phyloP scores from a whole-genome alignment of 2,797 vertebrate genomes.

The Enoplosus armatus region DNA sequence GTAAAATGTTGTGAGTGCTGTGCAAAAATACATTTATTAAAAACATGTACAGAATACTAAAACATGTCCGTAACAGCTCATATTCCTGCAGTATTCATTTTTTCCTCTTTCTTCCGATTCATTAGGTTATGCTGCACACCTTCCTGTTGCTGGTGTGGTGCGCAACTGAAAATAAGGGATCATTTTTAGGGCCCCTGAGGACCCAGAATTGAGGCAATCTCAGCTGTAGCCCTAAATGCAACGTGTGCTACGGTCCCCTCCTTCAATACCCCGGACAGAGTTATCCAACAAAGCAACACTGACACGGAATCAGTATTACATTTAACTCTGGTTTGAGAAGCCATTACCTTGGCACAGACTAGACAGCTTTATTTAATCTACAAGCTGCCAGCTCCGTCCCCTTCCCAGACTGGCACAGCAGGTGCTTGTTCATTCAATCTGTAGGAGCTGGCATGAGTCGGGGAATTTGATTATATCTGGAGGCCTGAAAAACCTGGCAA shows the following conservation, averaged over 20 bases:
- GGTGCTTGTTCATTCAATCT: conserved; percentile 80
- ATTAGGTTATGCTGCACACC: background rate
- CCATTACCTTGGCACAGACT: conserved; percentile 82
- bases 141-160: conserved; percentile 1
- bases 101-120: background rate
- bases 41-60: background rate
- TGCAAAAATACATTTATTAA: background rate
- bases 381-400: conserved; percentile 79
- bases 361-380: conserved; percentile 86
- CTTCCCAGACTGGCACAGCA: conserved; percentile 79
- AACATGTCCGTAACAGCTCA: background rate
- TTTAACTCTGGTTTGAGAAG: conserved; percentile 83
- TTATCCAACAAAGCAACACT: conserved; percentile 75
- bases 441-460: conserved; percentile 69
- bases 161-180: conserved; percentile 27
- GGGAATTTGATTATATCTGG: conserved; percentile 80
- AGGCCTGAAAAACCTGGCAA: conserved; percentile 65
- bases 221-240: conserved; percentile 57
- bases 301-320: conserved; percentile 78
- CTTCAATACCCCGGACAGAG: conserved; percentile 55
- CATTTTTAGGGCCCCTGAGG: conserved; percentile 31
- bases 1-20: background rate
- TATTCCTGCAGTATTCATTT: background rate
- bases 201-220: conserved; percentile 44
- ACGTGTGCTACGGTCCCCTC: conserved; percentile 30